Evolutionary conservation across 2,888 invertebrate species (phyloP), one percentile per base, ranked within the genome.

Genomic region (Platycheirus rosarum): DNA sequence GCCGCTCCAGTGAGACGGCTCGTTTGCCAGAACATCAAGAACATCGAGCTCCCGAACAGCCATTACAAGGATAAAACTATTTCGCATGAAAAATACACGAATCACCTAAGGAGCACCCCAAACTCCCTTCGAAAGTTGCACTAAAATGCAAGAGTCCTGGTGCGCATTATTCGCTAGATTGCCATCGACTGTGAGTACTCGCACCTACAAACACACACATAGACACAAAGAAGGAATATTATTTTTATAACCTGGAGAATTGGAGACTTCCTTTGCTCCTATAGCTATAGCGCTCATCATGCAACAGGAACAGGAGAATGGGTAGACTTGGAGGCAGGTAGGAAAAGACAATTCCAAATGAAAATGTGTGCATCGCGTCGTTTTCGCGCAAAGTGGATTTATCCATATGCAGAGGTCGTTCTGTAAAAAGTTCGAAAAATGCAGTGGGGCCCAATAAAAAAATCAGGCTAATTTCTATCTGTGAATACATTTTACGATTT

Each of bases 1-100:
- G 40, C 40, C 42, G 60, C 40, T 14, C 46, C 37, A 26, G n/a
- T 44, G 60, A 60, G 66, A 49, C 14, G 29, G 29, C 40, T 18
- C 51, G 75, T 48, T 53, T 80, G 69, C 35, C n/a, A 51, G 42
- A n/a, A n/a, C n/a, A n/a, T n/a, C n/a, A n/a, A 16, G 66, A 71
- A 70, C 44, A 80, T 57, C 5, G 18, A 76, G 71, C 71, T 82
- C 70, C n/a, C 68, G 71, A 82, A 77, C 82, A 82, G 57, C 82
- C 77, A 82, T 82, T 82, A 82, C 68, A 73, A 37, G 77, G 82
- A 82, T 82, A 63, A 77, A 82, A 82, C 82, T 73, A 68, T 77
- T 82, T 77, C 82, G 77, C 62, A 82, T 82, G 77, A 77, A 82
- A 82, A 77, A 82, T 82, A 65, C 71, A 82, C 68, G 82, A 82